Evolutionary conservation across 2,797 vertebrate species (phyloP), one percentile per base, ranked within the genome.

Genomic region (Paramormyrops hopkinsi): DNA sequence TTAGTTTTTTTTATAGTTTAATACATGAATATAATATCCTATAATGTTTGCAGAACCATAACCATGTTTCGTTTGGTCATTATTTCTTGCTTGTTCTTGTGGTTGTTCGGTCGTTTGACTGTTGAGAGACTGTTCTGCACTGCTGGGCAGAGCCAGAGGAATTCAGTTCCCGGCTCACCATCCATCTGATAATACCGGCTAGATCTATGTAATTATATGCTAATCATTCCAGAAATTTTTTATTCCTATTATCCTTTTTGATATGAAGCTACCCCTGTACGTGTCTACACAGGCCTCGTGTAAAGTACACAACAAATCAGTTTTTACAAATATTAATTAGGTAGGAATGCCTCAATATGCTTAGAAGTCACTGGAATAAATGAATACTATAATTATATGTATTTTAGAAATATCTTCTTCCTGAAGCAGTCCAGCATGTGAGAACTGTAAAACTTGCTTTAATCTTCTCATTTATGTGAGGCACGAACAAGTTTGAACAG

Each of bases 241-340:
- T 22, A 87, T 59, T 59, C 17, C 29, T n/a, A 59, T 56, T 59
- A 51, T 53, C 22, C 86, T 37, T 59, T 56, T 33, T 22, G 22
- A 86, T 53, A 87, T 37, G 86, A 87, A 54, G 53, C 25, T 59
- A 53, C 11, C 33, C 25, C 33, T 19, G 14, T 41, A 56, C 33
- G 0, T 19, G 86, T 51, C 51, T 59, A n/a, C 14, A 59, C 51
- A 59, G 25, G 51, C 53, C 33, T 87, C 2, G 33, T 56, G 17
- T 56, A 54, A 54, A 86, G 84, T 37, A 59, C 51, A 59, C 33
- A 51, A 87, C 29, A 53, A 59, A 87, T 87, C 51, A 59, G 86
- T 8, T 87, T 41, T 87, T 56, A 59, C 86, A 87, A 87, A 87
- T 56, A 59, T 86, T 86, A 51, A 51, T 51, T 86, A 53, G 76